Base-by-base conservation (phyloP, 2,113 vertebrate species). In the Clarias macrocephalus region DNA sequence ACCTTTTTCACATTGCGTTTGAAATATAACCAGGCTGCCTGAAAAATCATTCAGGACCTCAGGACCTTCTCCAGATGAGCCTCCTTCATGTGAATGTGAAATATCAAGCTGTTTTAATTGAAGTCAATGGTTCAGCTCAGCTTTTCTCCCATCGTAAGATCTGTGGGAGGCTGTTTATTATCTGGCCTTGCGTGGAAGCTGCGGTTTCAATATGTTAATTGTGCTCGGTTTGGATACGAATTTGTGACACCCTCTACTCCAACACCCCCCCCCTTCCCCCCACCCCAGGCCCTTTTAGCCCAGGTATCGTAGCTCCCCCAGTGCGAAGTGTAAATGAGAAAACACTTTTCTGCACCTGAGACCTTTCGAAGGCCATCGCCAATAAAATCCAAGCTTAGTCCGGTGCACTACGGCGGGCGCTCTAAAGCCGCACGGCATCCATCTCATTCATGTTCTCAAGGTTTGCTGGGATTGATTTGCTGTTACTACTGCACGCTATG, bases 101-200 rank as follows among this genome's bases (percentile, higher is more conserved):
- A 84, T 85, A 79, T 85, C 63, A 59, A 73, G 66, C 82, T 57
- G 81, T 57, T 83, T 62, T 85, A 88, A 91, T 87, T 88, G 88
- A 88, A 90, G 85, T 85, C 91, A 87, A 70, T 90, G 82, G 42
- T 68, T 85, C 48, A 2, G 57, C 80, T 76, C 65, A 83, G 65
- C 37, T 63, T 63, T 52, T 77, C n/a, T 80, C 62, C 76, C 42
- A 75, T 21, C 66, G 4, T 33, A 48, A n/a, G 56, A 86, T 30
- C n/a, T 5, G 82, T 70, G 57, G 83, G 82, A 87, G 65, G 79
- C 86, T 85, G 52, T 42, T 65, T 83, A 66, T 89, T 80, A 59
- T 73, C 62, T 80, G 59, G 77, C 57, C 37, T 56, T 33, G 77
- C 8, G 12, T 37, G 54, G 56, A 83, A 72, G 54, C 37, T 54